A percentile compares a stretch with the other conserved stretches of the same genome.
Conservation (phyloP, 92 coral and sea anemone genomes). For the Zoanthus sociatus region DNA sequence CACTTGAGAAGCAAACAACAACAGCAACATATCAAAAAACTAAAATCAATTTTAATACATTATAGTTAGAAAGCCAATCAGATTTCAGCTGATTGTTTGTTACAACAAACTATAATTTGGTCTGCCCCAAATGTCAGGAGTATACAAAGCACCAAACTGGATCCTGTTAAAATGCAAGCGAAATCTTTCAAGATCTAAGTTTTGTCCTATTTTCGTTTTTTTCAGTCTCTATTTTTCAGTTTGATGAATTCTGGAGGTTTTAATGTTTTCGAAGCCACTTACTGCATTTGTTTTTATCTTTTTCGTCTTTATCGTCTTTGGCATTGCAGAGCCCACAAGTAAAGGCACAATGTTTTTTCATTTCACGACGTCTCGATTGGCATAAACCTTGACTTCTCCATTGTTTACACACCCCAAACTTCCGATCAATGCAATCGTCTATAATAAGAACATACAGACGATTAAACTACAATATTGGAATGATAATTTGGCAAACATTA, state of each 20-base stretch:
- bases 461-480: background rate
- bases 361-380: slow-evolving; percentile 31
- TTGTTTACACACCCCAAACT: slow-evolving; percentile 52
- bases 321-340: background rate
- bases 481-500: background rate
- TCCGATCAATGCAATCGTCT: slow-evolving; percentile 75
- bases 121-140: background rate
- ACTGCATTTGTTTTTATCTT: background rate
- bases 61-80: too few relatives aligned
- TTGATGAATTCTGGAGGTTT: background rate
- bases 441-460: background rate
- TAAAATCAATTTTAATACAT: too few relatives aligned
- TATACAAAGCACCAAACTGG: background rate
- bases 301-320: background rate
- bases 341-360: slow-evolving; percentile 32
- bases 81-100: too few relatives aligned
- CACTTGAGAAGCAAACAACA: too few relatives aligned
- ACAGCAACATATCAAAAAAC: too few relatives aligned
- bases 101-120: too few relatives aligned
- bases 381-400: slow-evolving; percentile 75
- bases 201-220: background rate
- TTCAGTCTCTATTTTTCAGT: background rate
- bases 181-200: background rate
- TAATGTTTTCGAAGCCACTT: background rate
- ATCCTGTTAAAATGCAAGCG: background rate